Evolutionary conservation across 2,888 invertebrate genomes (phyloP), one percentile per base, ranked within the genome.

Genomic region (Apamea anceps): DNA sequence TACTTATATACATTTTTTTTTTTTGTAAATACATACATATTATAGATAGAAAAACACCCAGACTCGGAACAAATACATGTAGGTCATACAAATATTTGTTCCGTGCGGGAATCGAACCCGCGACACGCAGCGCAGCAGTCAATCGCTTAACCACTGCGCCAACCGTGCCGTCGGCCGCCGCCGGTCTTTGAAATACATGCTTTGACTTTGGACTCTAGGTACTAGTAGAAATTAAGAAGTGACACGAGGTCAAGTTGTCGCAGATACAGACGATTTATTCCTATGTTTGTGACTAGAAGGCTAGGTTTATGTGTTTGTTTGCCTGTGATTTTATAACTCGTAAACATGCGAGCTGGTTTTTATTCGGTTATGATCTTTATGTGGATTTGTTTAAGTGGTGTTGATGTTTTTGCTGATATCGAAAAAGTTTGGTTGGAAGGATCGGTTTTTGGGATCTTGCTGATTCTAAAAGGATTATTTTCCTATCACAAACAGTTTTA

Each of bases 291-390:
- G 75, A 51, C 86, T 78, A 28, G n/a, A 60, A 67, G 45, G 25
- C 28, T 65, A 51, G 13, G 42, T 85, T 86, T 86, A 85, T 85
- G 75, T 67, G 62, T 62, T 75, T 85, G 79, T 86, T 85, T 85
- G 78, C 60, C 28, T 75, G n/a, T 21, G 25, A 7, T 73, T 77
- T 65, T 75, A 65, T 78, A 48, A 66, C 63, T 86, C 54, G 68
- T 72, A 77, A 81, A 72, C 57, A 71, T 63, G 28, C 21, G 57
- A 63, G 45, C 37, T n/a, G 62, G 15, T 73, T 75, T 73, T 80
- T 28, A 65, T 66, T 45, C 42, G 25, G 37, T 68, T 37, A 65
- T 75, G 25, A 42, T 60, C 4, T 73, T 66, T 28, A 37, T 72
- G 6, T 0, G 25, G n/a, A n/a, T 18, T 51, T 68, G 13, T 7